phyloP scores from a whole-genome alignment of 2,888 invertebrate genomes.

The Gymnosoma rotundatum region DNA sequence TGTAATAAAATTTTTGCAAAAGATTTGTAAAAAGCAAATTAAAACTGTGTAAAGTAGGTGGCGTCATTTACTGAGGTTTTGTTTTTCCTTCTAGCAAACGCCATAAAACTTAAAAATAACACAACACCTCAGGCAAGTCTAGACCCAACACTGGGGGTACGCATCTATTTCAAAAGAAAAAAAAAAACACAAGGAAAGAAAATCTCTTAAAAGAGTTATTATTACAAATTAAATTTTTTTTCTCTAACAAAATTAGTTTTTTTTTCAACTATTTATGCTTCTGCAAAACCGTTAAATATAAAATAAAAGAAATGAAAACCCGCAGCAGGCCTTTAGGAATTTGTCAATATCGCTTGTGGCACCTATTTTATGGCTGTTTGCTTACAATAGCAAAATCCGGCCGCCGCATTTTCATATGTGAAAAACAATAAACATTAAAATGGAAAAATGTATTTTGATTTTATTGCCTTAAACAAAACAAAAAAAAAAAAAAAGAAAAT shows the following conservation, averaged over 20 bases:
- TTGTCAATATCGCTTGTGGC: slow-evolving; percentile 67
- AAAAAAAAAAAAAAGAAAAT: slow-evolving; percentile 9
- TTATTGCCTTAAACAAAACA: slow-evolving; percentile 47
- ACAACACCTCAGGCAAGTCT: slow-evolving; percentile 56
- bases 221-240: slow-evolving; percentile 39
- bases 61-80: slow-evolving; percentile 53
- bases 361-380: slow-evolving; percentile 47
- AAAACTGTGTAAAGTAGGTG: slow-evolving; percentile 66
- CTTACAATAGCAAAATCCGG: slow-evolving; percentile 48
- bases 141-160: slow-evolving; percentile 20
- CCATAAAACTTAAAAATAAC: slow-evolving; percentile 23
- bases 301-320: slow-evolving; percentile 51
- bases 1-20: slow-evolving; percentile 34
- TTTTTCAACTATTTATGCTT: slow-evolving; percentile 9
- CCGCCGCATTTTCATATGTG: slow-evolving; percentile 21
- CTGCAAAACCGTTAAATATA: slow-evolving; percentile 63
- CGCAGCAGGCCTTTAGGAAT: slow-evolving; percentile 66
- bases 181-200: slow-evolving; percentile 14
- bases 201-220: slow-evolving; percentile 26
- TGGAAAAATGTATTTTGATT: slow-evolving; percentile 35
- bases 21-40: slow-evolving; percentile 48
- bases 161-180: slow-evolving; percentile 8
- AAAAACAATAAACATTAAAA: slow-evolving; percentile 60
- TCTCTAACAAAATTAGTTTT: slow-evolving; percentile 14
- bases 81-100: slow-evolving; percentile 2